These are phyloP conservation scores for Ictalurus punctatus DNA, from an alignment of 2,113 vertebrate species.

Conservation along the genomic window DNA sequence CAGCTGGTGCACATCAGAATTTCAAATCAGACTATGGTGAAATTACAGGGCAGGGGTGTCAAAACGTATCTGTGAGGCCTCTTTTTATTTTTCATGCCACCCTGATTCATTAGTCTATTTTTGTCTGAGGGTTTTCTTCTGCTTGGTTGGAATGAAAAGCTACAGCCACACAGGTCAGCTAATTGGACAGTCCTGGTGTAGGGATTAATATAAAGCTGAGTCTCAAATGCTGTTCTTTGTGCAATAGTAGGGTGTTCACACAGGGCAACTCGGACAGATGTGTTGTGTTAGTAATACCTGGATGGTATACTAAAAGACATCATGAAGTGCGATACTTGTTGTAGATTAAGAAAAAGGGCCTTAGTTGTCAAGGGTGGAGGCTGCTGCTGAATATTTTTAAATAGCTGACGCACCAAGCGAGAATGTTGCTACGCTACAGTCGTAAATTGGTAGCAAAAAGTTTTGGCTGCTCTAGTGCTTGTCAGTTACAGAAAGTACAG, in stretches of 20 bases:
- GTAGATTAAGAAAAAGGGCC: background rate
- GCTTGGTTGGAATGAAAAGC: background rate
- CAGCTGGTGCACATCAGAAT: slow-evolving; percentile 42
- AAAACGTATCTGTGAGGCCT: background rate
- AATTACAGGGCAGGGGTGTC: background rate
- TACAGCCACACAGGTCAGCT: background rate
- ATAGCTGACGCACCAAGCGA: background rate
- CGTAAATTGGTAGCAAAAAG: background rate
- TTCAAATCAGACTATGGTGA: background rate
- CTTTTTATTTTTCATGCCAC: background rate
- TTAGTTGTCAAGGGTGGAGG: background rate
- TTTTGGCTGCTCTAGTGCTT: background rate
- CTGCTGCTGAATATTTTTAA: background rate
- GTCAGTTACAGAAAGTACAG: background rate
- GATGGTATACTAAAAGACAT: background rate
- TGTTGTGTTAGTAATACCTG: background rate
- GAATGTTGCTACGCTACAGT: background rate
- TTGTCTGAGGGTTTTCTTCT: background rate
- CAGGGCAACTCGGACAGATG: background rate
- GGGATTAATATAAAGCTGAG: background rate
- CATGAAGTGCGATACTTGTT: background rate
- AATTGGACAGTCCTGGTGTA: background rate
- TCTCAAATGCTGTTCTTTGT: background rate
- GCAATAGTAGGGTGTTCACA: background rate
- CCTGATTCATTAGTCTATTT: background rate